Base-by-base conservation (phyloP, 2,797 vertebrate genomes). In the Rhabdomys pumilio region DNA sequence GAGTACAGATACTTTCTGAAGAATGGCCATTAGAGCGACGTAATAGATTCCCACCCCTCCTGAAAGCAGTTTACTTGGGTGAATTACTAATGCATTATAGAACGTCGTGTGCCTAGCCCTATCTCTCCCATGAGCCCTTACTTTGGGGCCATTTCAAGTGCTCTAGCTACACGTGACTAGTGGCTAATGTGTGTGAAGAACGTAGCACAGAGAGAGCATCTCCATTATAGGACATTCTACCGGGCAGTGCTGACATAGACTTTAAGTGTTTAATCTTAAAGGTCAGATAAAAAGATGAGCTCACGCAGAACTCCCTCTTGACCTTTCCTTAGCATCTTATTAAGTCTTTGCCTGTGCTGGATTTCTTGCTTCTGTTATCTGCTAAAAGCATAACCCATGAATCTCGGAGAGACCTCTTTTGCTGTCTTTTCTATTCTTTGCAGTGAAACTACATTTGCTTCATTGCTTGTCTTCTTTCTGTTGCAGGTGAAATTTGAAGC, bases 401-500 rank as follows among this genome's bases (percentile, higher is more conserved):
- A 91, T 94, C 53, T 91, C 20, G 63, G 38, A 63, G 14, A 73
- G 77, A 31, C 17, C 53, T 67, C 67, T 81, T 81, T 57, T 55
- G 47, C 80, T 11, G 55, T 29, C 38, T 82, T 72, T 55, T 90
- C 94, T 94, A 55, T 47, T 92, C 91, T 94, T 96, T 94, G 26
- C 47, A 19, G 53, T 65, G 47, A 96, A 88, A 55, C 34, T 96
- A 67, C 69, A 77, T 72, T 93, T 90, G 41, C 91, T 87, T 76
- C 59, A n/a, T 95, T 94, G 57, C 44, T 80, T 89, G 53, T 77
- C 72, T 95, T 93, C 53, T 90, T 93, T 72, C 67, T 88, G 55
- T 95, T 95, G 53, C 97, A 99, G 97, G 94, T 99, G 44, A 99
- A 99, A 98, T 99, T 98, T 93, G 98, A 98, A 88, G 98, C 97